Evolutionary conservation across 1,140 invertebrate species (phyloP), one percentile per base, ranked within the genome.

Genomic region (Lepidurus couesii): DNA sequence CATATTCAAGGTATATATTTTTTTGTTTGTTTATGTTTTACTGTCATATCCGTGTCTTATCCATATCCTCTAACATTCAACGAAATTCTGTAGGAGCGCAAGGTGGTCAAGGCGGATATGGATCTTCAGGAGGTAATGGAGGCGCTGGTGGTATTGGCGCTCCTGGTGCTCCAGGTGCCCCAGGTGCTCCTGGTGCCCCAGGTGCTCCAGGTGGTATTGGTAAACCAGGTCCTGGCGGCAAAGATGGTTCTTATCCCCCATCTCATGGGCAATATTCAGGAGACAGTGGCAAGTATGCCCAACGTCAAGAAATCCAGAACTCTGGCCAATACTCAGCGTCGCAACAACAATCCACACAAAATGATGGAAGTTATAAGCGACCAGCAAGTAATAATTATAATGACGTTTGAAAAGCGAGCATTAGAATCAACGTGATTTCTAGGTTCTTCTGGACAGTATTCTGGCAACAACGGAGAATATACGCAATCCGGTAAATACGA

Each of bases 81-180:
- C 34, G 2, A 34, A 34, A 34, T 65, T 7, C 53, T 65, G 21
- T 11, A 65, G 81, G 80, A 42, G 76, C 75, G 43, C 77, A 79
- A 42, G 80, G 76, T 75, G 44, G 26, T 74, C 80, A 65, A 42
- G 81, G 80, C 34, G 47, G 47, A 7, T 47, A 78, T 44, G 78
- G 74, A 42, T 77, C 42, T 44, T 77, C 76, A 47, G 74, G 80
- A 75, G 43, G 43, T 34, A 78, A 79, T n/a, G 81, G 81, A 73
- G 76, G 73, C 73, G 77, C 78, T 26, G 79, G 77, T 45, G 79
- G 79, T 65, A 74, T 75, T 74, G 78, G 79, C 77, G 75, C 76
- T 78, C 78, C 79, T 9, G 81, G 81, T n/a, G 75, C 77, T 26
- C 78, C 80, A 75, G 81, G 78, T n/a, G n/a, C n/a, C n/a, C n/a